Conservation (phyloP, 2,888 invertebrate species). For the Mylabris sibirica region DNA sequence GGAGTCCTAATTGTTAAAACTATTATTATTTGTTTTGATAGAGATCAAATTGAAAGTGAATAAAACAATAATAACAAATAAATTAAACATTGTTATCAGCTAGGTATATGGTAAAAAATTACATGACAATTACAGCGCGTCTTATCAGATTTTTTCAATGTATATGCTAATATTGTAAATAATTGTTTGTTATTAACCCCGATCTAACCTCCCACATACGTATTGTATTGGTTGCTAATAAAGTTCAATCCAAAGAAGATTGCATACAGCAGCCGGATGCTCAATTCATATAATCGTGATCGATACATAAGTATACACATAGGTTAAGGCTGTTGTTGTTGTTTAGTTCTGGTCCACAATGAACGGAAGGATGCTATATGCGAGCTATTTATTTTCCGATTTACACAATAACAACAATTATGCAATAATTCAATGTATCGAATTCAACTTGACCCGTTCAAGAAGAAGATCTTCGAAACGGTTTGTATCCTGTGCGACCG, state of each 20-base stretch:
- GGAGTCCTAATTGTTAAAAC: neutral
- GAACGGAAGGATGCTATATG: conserved; percentile 48
- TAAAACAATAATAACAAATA: neutral
- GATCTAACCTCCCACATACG: conserved; percentile 42
- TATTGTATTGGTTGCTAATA: conserved; percentile 41
- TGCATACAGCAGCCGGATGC: conserved; percentile 50
- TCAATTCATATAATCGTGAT: conserved; percentile 49
- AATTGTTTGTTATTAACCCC: conserved; percentile 38
- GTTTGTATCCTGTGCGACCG: neutral
- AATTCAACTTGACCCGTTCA: conserved; percentile 30
- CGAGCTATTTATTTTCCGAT: conserved; percentile 39
- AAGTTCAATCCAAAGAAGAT: conserved; percentile 44
- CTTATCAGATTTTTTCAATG: too few relatives aligned
- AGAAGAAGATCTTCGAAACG: neutral
- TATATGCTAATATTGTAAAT: neutral
- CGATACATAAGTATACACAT: conserved; percentile 37
- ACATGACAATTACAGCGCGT: too few relatives aligned
- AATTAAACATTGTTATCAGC: too few relatives aligned
- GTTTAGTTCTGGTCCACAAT: conserved; percentile 43
- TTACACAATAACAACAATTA: conserved; percentile 5
- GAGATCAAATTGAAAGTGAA: neutral
- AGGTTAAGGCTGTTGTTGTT: conserved; percentile 50
- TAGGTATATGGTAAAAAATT: too few relatives aligned
- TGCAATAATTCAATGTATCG: neutral
- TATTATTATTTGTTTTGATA: neutral